A percentile compares a stretch with the other conserved stretches of the same genome.
These are phyloP conservation scores for Oncorhynchus mykiss DNA, from an alignment of 2,113 vertebrate species.

Conservation along the genomic window DNA sequence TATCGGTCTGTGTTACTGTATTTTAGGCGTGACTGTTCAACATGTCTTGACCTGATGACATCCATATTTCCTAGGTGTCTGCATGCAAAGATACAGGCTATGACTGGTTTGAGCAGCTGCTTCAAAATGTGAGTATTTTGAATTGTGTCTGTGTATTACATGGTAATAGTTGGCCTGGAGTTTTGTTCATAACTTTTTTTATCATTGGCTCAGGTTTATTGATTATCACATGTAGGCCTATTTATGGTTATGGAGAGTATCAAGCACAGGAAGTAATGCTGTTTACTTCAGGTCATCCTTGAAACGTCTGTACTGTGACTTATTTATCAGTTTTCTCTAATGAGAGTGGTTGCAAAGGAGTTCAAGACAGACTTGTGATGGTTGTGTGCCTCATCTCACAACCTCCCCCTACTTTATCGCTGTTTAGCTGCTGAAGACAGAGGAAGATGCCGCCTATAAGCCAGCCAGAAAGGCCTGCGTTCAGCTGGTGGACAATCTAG, in stretches of 20 bases:
- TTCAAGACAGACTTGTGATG: no score
- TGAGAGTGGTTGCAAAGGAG: no score
- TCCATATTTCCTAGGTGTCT: conserved; percentile 80
- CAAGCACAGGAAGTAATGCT: no score
- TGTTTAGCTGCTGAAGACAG: conserved; percentile 88
- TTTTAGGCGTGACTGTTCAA: not conserved
- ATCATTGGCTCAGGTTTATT: not conserved
- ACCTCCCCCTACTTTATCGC: conserved; percentile 42
- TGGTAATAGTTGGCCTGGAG: not conserved
- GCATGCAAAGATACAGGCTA: conserved; percentile 98
- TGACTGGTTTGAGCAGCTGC: conserved; percentile 99
- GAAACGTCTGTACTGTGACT: not conserved
- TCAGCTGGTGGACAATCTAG: conserved; percentile 97
- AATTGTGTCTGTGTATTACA: not conserved
- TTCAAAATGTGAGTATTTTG: conserved; percentile 89
- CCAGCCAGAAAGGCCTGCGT: conserved; percentile 98
- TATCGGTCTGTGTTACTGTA: not conserved
- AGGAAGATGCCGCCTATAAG: conserved; percentile 96
- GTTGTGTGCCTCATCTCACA: not conserved
- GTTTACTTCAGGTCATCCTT: not conserved
- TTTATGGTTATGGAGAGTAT: no score
- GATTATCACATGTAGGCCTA: no score
- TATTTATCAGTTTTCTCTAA: no score
- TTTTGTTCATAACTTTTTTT: not conserved
- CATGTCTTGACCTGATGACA: not conserved